Evolutionary conservation across 2,797 vertebrate species (phyloP), one percentile per base, ranked within the genome.

Genomic region (Buceros bicornis): DNA sequence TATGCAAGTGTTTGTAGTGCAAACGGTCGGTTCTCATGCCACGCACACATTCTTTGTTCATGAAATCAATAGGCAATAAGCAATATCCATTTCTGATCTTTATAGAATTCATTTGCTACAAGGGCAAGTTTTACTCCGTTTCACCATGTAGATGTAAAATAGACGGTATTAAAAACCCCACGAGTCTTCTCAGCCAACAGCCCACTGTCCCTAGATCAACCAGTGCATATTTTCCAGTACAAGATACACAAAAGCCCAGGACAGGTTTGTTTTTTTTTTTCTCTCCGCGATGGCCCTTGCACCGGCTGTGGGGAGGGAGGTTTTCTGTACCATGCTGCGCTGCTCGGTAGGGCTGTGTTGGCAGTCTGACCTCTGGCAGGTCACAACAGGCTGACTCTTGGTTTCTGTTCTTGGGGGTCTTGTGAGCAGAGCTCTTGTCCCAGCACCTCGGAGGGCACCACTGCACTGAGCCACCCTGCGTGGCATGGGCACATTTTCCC

Each of bases 41-140:
- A 54, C 5, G 47, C 51, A 77, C 76, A 10, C 65, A 29, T 62
- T 72, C 62, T 62, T 95, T 88, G 71, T 80, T 93, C 88, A 78
- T 48, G 82, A 82, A 95, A 97, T 96, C 89, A 66, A 72, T 91
- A 66, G 45, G 60, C 89, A 89, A 80, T 72, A 92, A 86, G 85
- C 73, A 85, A 53, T 14, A 56, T 72, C 93, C 61, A 61, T 86
- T 89, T 86, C 81, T 87, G 65, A 67, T 91, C 82, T 90, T 95
- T n/a, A 79, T 1, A 50, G 37, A 42, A 87, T 50, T 53, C 5
- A 0, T 78, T 58, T n/a, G 47, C 76, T 73, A 19, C 85, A 69
- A 85, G 67, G 86, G 71, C 74, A 72, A 56, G 26, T 31, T 90
- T 69, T 79, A 47, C 33, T 58, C n/a, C 5, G 22, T 48, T 70